These are phyloP conservation scores for Urechis unicinctus DNA, from an alignment of 2,888 invertebrate species.

Conservation along the genomic window DNA sequence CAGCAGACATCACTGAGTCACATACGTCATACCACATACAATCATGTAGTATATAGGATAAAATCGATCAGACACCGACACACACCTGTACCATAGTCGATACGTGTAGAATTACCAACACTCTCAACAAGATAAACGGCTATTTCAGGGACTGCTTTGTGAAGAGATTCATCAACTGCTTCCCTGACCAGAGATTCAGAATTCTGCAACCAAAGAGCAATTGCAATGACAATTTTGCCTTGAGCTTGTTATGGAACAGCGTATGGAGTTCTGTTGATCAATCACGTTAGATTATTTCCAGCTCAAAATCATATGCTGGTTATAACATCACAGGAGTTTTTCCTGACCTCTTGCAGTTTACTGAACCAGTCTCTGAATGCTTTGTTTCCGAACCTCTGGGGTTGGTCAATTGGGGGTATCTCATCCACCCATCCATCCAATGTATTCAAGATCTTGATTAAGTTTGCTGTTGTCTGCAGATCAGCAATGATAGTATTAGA, in stretches of 20 bases:
- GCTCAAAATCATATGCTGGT: too few relatives aligned
- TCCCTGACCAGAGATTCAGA: conserved; percentile 61
- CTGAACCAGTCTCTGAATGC: conserved; percentile 79
- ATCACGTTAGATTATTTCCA: too few relatives aligned
- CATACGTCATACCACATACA: conserved; percentile 3
- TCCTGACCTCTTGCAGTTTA: conserved; percentile 58
- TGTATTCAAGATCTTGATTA: conserved; percentile 65
- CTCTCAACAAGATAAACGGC: conserved; percentile 80
- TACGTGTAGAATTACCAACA: conserved; percentile 92
- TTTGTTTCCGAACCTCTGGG: conserved; percentile 93
- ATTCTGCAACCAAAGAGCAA: too few relatives aligned
- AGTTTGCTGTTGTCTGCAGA: conserved; percentile 33
- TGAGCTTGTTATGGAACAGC: too few relatives aligned
- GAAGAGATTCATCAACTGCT: conserved; percentile 53
- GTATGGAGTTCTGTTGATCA: neutral
- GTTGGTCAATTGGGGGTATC: conserved; percentile 82
- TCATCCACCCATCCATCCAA: conserved; percentile 70
- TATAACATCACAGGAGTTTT: too few relatives aligned
- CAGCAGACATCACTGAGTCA: too few relatives aligned
- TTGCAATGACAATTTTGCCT: too few relatives aligned
- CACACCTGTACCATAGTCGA: conserved; percentile 93
- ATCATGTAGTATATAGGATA: neutral
- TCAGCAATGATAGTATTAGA: neutral
- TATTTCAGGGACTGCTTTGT: conserved; percentile 69
- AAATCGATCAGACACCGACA: too few relatives aligned